Base-by-base conservation (phyloP, 92 coral and sea anemone species). In the Porites evermanni region DNA sequence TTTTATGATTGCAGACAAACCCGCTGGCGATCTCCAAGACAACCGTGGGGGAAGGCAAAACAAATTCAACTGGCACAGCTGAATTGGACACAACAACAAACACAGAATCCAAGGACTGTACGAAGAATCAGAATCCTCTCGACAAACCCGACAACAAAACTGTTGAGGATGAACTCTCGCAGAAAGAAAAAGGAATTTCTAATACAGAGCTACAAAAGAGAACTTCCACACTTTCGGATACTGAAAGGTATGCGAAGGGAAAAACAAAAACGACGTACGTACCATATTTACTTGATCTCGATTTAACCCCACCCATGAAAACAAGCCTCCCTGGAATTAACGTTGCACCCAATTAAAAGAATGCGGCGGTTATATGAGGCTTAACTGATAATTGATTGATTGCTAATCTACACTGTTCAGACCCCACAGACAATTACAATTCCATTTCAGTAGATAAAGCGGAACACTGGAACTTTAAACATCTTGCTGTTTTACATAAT, bases 211-310 rank as follows among this genome's bases (percentile, higher is more conserved):
- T 67, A 79, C 16, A 19, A 14, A 3, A 50, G 60, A 74, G 67
- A 53, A 50, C 51, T 6, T 66, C 74, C 6, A 58, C 70, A 2
- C 69, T 70, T 32, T 70, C 78, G 19, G 69, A 70, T 20, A 24
- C 20, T 70, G 70, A 81, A 60, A 81, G 86, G 86, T 81, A 81
- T 38, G 47, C 3, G 47, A 38, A 38, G 47, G 5, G 47, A 38
- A 38, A 3, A 4, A 38, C 47, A 38, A 38, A 38, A 38, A 3
- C 47, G 47, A 38, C 47, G 5, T 0, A 38, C 6, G 7, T 4
- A 38, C 47, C 6, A 38, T 38, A 3, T 4, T 38, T 38, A 38
- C 47, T 38, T 0, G 47, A 38, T 38, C 47, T 38, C 47, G 47
- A 38, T 38, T 29, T 38, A 38, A 38, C 47, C 47, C 47, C 47